Base-by-base conservation (phyloP, 2,888 invertebrate genomes). In the Erebia aethiops region DNA sequence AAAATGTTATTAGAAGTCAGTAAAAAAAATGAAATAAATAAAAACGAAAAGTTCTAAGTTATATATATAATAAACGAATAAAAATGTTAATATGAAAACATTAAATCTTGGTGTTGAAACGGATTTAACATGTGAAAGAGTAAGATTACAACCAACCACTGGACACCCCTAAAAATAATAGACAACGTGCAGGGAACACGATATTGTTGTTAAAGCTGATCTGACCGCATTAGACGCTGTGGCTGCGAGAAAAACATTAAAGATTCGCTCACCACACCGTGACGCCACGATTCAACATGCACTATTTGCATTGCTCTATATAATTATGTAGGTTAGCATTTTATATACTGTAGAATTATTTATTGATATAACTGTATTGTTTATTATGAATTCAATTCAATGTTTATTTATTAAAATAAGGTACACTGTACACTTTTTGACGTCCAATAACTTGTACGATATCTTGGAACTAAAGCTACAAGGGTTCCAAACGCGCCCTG, bases 161-260 rank as follows among this genome's bases (percentile, higher is more conserved):
- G 62, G 62, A n/a, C 56, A 62, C 54, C 54, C 67, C 11, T 71
- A 71, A 73, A 73, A 71, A 70, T 68, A 75, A 69, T 52, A 68
- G 71, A 74, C 66, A 67, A 75, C 71, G 71, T 80, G 82, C 80
- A 80, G 82, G 86, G 83, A 89, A 90, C 86, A 81, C 73, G 87
- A 90, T 89, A 87, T 81, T 79, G 72, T 72, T 72, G 73, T 79
- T 80, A 62, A 16, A 81, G 84, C 79, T 80, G 77, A 71, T 79
- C 80, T 80, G 77, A 91, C 89, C 89, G 79, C 90, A 89, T 73
- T 71, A 73, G 81, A 79, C 82, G 83, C 80, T 78, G 81, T 71
- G 78, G 76, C 67, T 14, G 67, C 57, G 66, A 67, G 51, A 63
- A 71, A 67, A 69, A 73, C 49, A 57, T 66, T 74, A 73, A 74